Conservation (phyloP, 2,797 vertebrate genomes). For the Meda fulgida region DNA sequence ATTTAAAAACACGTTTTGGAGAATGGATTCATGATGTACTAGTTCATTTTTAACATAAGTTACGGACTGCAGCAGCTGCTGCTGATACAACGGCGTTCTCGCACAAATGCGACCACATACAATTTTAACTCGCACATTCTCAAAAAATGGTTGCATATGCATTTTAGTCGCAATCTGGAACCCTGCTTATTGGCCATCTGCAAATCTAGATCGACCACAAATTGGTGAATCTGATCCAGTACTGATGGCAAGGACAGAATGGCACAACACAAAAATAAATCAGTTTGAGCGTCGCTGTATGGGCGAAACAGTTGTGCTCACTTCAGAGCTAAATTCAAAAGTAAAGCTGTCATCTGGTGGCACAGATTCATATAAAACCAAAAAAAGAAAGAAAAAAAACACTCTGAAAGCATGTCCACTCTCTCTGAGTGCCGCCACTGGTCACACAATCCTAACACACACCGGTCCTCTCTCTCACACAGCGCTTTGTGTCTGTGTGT, state of each 20-base stretch:
- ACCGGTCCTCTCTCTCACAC: not conserved
- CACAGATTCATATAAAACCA: not conserved
- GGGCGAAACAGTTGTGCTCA: not conserved
- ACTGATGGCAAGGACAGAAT: not conserved
- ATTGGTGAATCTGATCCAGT: not conserved
- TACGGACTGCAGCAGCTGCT: too few species aligned
- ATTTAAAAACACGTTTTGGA: too few species aligned
- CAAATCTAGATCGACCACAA: not conserved
- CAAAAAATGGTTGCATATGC: too few species aligned
- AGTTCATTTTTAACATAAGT: too few species aligned
- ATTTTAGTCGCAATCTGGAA: too few species aligned
- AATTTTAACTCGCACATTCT: too few species aligned
- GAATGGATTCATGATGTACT: too few species aligned
- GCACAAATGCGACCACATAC: too few species aligned
- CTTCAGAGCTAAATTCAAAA: not conserved
- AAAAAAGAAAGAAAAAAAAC: too few species aligned
- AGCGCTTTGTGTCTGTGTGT: slow-evolving; percentile 31
- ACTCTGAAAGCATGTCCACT: not conserved
- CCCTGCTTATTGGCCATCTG: not conserved
- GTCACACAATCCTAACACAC: not conserved
- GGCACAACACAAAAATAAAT: not conserved
- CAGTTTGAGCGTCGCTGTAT: not conserved
- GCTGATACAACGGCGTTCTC: too few species aligned
- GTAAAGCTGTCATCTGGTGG: not conserved
- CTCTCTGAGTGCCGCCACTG: not conserved